Base-by-base conservation (phyloP, 2,797 vertebrate species). In the Numenius phaeopus region DNA sequence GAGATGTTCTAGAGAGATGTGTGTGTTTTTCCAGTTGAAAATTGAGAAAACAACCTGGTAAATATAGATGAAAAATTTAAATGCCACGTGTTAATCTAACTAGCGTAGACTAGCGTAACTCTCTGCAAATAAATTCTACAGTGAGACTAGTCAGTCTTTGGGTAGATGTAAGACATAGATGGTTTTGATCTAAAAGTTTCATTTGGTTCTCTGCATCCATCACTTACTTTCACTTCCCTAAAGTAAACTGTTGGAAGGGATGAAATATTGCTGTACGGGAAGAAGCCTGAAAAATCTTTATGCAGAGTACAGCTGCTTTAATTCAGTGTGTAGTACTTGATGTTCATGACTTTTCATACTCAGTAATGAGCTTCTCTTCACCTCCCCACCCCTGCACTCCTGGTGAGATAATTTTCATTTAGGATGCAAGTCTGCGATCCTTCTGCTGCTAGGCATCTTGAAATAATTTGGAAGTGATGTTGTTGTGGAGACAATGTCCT, bases 121-220 rank as follows among this genome's bases (percentile, higher is more conserved):
- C 59, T 71, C 64, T 92, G 50, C 40, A 89, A 70, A 90, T 84
- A 84, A 87, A 76, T 84, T 80, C 58, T 82, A 32, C 47, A 39
- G 32, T 59, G 55, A 94, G 39, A 79, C 42, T 61, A 82, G 29
- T 87, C 7, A 3, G 1, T 89, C 59, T 93, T 80, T 84, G 75
- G 29, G 72, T 82, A 40, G 54, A 55, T 78, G 27, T 62, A 89
- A 90, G 66, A n/a, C 42, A 30, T n/a, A 29, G 39, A 46, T 93
- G 46, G 16, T 64, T 95, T 92, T 73, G 50, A 89, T 94, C 32
- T 71, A 57, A 30, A 90, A 89, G 26, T 88, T 90, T 84, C 70
- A 73, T 96, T 96, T 57, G 40, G 27, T 86, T 95, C 79, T 75
- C 15, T 32, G 30, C 14, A 52, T 77, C 46, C 10, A 3, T 86